Percentiles rank a stretch among this genome's conserved stretches.
phyloP scores from a whole-genome alignment of 2,888 invertebrate species.

The Eilema griseolum region DNA sequence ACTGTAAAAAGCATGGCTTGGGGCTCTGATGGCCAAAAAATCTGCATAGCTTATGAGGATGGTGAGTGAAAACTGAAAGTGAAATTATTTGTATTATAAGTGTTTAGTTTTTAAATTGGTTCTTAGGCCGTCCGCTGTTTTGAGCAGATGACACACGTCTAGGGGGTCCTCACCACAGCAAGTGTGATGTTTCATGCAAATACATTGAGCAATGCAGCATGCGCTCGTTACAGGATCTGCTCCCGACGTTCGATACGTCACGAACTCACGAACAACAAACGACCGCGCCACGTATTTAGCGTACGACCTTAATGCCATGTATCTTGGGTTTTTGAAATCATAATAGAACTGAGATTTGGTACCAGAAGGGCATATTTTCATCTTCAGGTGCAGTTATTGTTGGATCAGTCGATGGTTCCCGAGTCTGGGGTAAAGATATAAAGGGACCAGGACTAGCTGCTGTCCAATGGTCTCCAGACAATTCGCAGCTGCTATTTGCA shows the following conservation, averaged over 20 bases:
- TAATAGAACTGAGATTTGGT: not conserved
- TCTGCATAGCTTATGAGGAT: constrained; percentile 99
- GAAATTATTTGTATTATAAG: not conserved
- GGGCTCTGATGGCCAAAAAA: constrained; percentile 98
- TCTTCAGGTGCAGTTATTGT: constrained; percentile 94
- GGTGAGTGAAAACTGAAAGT: constrained; percentile 86
- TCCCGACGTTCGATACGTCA: no score
- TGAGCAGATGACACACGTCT: no score
- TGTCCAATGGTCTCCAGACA: constrained; percentile 99
- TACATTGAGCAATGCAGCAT: no score
- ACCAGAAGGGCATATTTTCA: not conserved
- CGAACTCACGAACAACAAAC: no score
- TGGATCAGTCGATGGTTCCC: constrained; percentile 98
- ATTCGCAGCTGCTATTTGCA: constrained; percentile 95
- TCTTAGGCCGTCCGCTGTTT: not conserved
- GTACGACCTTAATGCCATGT: no score
- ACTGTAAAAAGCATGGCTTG: constrained; percentile 99
- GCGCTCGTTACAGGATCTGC: no score
- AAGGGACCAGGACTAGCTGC: constrained; percentile 93
- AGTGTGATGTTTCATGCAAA: no score
- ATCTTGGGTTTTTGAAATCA: not conserved
- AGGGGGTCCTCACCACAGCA: no score
- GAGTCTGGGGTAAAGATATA: constrained; percentile 99
- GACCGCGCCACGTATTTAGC: no score
- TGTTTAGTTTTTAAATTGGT: not conserved